phyloP scores from a whole-genome alignment of 2,113 vertebrate species.

The Marcusenius ussheri region DNA sequence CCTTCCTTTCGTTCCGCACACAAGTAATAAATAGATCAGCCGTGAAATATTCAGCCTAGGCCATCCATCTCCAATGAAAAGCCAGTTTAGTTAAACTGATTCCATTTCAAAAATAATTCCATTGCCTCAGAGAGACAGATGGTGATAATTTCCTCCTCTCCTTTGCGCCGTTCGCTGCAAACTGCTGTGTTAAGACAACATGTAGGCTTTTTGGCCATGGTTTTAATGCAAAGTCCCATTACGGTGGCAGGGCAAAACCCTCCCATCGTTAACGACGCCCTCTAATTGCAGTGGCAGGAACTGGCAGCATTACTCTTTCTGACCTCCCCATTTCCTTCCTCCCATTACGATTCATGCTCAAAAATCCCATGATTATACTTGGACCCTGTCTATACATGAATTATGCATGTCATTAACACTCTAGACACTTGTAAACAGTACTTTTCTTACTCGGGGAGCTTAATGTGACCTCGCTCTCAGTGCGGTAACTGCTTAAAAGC shows the following conservation, averaged over 20 bases:
- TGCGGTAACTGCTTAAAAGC: neutral
- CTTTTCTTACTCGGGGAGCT: neutral
- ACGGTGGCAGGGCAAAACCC: neutral
- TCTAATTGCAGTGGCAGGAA: neutral
- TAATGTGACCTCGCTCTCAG: slow-evolving; percentile 1
- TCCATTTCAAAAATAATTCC: slow-evolving; percentile 3
- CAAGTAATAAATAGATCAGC: slow-evolving; percentile 11
- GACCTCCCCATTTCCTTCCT: neutral
- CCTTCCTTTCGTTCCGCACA: neutral
- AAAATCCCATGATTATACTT: neutral
- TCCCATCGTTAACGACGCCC: neutral
- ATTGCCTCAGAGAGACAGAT: neutral
- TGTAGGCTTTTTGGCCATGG: neutral
- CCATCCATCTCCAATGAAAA: slow-evolving; percentile 4
- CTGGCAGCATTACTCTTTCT: neutral
- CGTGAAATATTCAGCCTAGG: slow-evolving; percentile 10
- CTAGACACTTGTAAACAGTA: neutral
- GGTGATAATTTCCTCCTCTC: neutral
- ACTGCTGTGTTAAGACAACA: neutral
- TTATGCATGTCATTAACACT: slow-evolving; percentile 13
- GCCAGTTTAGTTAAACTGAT: neutral
- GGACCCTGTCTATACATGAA: neutral
- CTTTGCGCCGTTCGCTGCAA: neutral
- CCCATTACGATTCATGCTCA: neutral
- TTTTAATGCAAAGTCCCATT: neutral